Conservation (phyloP, 1,140 invertebrate species). For the Scaptomyza hsui region DNA sequence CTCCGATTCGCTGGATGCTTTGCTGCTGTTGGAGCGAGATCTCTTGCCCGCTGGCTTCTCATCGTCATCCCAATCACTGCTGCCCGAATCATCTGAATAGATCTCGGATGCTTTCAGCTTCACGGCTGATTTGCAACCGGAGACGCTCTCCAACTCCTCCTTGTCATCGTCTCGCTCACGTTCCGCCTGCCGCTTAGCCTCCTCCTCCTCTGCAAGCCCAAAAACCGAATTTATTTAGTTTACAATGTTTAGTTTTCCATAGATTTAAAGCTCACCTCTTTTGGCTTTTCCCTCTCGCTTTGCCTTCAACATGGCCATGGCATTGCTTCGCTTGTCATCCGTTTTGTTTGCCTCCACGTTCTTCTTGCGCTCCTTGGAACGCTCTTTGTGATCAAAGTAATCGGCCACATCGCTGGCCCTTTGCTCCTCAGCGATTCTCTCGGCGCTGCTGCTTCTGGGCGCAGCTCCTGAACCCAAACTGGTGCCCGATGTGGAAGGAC, state of each 20-base stretch:
- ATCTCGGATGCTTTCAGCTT: constrained; percentile 96
- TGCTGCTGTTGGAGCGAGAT: constrained; percentile 84
- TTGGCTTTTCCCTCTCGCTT: constrained; percentile 90
- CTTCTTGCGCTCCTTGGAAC: constrained; percentile 93
- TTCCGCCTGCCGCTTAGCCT: constrained; percentile 84
- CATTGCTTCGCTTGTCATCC: constrained; percentile 94
- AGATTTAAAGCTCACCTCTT: constrained; percentile 74
- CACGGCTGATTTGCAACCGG: constrained; percentile 83
- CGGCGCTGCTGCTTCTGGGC: constrained; percentile 30
- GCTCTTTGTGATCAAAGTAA: constrained; percentile 83
- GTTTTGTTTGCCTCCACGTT: constrained; percentile 94
- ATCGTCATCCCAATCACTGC: constrained; percentile 85
- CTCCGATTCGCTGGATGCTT: constrained; percentile 85
- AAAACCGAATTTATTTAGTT: too few relatives aligned
- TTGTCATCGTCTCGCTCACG: constrained; percentile 87
- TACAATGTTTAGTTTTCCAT: too few relatives aligned
- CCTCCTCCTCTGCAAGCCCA: constrained; percentile 85
- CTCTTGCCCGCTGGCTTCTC: constrained; percentile 84
- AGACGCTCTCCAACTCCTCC: constrained; percentile 86
- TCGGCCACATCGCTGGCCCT: constrained; percentile 50
- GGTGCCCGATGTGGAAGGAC: constrained; percentile 51
- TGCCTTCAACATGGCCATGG: constrained; percentile 95
- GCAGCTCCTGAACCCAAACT: not conserved
- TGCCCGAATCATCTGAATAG: constrained; percentile 97
- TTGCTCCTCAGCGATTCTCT: constrained; percentile 40